Evolutionary conservation across 2,797 vertebrate genomes (phyloP), one percentile per base, ranked within the genome.

Genomic region (Lerista edwardsae): DNA sequence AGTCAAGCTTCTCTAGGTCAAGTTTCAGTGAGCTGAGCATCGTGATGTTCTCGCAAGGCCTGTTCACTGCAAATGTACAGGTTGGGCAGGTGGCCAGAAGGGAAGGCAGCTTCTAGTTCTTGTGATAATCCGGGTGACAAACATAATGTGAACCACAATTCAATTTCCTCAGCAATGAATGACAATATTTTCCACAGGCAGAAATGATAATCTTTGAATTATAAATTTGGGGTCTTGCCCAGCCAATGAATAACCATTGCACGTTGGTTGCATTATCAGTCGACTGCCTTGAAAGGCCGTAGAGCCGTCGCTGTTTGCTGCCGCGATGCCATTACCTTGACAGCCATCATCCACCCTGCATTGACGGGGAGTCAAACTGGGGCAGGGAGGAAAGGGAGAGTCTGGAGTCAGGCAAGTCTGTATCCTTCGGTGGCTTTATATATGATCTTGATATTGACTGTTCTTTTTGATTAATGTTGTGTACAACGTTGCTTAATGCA

Each of bases 401-500:
- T 75, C 84, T 75, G 73, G 74, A 87, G 89, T 90, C 88, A 79
- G 89, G 76, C 31, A 71, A 23, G 51, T 86, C 55, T 87, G 89
- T 79, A 75, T 81, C 87, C 84, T 78, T 86, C 82, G 31, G 72
- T 81, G 65, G 74, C 2, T 88, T 95, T 95, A 93, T 94, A 92
- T 89, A 94, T 89, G 86, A 74, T 87, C 86, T 74, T 89, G 77
- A 81, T 92, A 91, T 92, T 92, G 94, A 95, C 94, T 92, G 91
- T 84, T 82, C 87, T 91, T 91, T 96, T 95, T 97, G 95, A 96
- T 96, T 93, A 95, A 96, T 96, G 91, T 65, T 94, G 76, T 93
- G 92, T 93, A 94, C 92, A 95, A 95, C 95, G 90, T 95, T 95
- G 87, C 94, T 93, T 96, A 96, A 96, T 96, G 95, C 95, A 96